Evolutionary conservation across 2,797 vertebrate genomes (phyloP), one percentile per base, ranked within the genome.

Genomic region (Clamator glandarius): DNA sequence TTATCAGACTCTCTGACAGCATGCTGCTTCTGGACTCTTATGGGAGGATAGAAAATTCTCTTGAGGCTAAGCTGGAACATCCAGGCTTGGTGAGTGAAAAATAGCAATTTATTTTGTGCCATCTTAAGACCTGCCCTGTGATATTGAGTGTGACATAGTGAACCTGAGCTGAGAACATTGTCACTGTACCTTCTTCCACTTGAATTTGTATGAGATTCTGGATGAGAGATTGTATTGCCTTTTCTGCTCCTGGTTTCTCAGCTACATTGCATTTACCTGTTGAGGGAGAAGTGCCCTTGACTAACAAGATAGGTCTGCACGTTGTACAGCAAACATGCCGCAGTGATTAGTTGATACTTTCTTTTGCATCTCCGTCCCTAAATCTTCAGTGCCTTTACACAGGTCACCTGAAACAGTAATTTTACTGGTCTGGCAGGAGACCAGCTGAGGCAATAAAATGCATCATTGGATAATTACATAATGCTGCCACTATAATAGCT

Each of bases 391-490:
- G 41, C 63, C 48, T 93, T 77, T 84, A 48, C 2, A 3, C 44
- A 86, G 73, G 70, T 74, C 70, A 82, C 83, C 84, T 89, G 89
- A 68, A 92, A 89, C 12, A 42, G 63, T 72, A 86, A 41, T 61
- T 68, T 84, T 86, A 42, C 44, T 21, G n/a, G 48, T 73, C 74
- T 92, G 82, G 66, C 87, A 74, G 85, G 76, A 90, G 66, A 50
- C 76, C 48, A 90, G 63, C 52, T 33, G 61, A 90, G 51, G 51
- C 67, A 90, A 58, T 92, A 86, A 91, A 82, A 76, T 72, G 58
- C 50, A 88, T 94, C 59, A 64, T 66, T 6, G 7, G 39, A 76
- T 93, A 59, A 76, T 91, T 93, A 64, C 36, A 74, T 95, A 94
- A 92, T 91, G 70, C 26, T 87, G 55, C 64, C n/a, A 67, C 12